Conservation (phyloP, 2,797 vertebrate genomes). For the Petrocephalus schoutedeni region DNA sequence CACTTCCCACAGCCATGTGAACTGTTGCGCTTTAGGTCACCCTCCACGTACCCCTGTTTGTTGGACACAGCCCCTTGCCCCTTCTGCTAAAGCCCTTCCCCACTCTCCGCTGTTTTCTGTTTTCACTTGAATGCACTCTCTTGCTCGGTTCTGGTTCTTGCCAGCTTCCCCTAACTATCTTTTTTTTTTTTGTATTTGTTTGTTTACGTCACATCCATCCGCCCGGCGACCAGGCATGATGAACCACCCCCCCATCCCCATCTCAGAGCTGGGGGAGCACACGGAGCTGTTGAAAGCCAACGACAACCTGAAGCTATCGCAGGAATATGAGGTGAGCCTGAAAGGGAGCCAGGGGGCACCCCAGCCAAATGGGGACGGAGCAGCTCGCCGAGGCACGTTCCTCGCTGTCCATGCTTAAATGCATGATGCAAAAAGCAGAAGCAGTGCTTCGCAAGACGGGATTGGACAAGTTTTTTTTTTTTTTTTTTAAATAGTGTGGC, state of each 20-base stretch:
- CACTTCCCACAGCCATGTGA: slow-evolving; percentile 1
- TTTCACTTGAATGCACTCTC: neutral
- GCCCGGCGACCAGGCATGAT: slow-evolving; percentile 78
- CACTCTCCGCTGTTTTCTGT: neutral
- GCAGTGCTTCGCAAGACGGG: neutral
- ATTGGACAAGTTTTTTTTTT: too few species aligned
- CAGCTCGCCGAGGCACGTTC: neutral
- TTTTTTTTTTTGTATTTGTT: slow-evolving; percentile 37
- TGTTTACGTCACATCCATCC: neutral
- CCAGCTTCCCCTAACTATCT: slow-evolving; percentile 42
- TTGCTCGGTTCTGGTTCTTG: neutral
- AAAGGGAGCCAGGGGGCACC: neutral
- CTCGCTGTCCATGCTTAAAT: neutral
- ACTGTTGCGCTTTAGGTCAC: slow-evolving; percentile 15
- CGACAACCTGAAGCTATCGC: slow-evolving; percentile 96
- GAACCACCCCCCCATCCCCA: slow-evolving; percentile 91
- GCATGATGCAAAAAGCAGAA: neutral
- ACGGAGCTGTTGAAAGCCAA: slow-evolving; percentile 95
- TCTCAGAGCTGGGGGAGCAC: slow-evolving; percentile 90
- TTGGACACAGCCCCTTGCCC: neutral
- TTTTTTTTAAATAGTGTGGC: neutral
- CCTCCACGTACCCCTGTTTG: neutral
- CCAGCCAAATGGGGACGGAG: too few species aligned
- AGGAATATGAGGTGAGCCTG: slow-evolving; percentile 90
- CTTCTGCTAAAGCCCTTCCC: neutral